These are phyloP conservation scores for Neosilurus hyrtlii DNA, from an alignment of 2,797 vertebrate species.

Conservation along the genomic window DNA sequence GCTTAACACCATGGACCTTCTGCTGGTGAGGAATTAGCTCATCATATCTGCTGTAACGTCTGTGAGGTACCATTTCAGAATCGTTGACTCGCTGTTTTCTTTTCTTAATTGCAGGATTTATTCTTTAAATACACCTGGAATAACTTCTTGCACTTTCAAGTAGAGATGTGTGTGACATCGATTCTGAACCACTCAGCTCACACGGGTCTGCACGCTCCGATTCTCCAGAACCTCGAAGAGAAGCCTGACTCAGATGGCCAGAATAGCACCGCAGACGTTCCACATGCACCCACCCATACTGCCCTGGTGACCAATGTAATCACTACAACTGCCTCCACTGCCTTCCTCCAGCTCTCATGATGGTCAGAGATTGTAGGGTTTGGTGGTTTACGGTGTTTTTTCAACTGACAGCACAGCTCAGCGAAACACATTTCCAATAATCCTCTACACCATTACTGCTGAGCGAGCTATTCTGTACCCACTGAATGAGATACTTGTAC, in stretches of 20 bases:
- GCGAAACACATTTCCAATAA: neutral
- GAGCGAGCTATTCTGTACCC: neutral
- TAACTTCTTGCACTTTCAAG: constrained; percentile 99
- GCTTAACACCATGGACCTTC: constrained; percentile 86
- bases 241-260: constrained; percentile 49
- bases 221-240: constrained; percentile 72
- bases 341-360: neutral
- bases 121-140: constrained; percentile 99
- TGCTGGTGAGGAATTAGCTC: constrained; percentile 79
- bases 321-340: neutral
- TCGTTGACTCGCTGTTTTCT: neutral
- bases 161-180: constrained; percentile 90
- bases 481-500: neutral
- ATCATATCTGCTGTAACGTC: neutral
- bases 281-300: constrained; percentile 63
- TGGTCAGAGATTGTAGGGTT: neutral
- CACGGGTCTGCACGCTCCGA: constrained; percentile 63
- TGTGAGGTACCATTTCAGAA: neutral
- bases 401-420: neutral
- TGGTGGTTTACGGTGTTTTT: constrained; percentile 15
- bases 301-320: constrained; percentile 87
- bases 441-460: neutral
- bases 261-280: constrained; percentile 56
- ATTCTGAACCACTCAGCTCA: constrained; percentile 83
- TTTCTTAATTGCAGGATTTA: constrained; percentile 78